phyloP scores from a whole-genome alignment of 2,797 vertebrate species.

The Peromyscus eremicus region DNA sequence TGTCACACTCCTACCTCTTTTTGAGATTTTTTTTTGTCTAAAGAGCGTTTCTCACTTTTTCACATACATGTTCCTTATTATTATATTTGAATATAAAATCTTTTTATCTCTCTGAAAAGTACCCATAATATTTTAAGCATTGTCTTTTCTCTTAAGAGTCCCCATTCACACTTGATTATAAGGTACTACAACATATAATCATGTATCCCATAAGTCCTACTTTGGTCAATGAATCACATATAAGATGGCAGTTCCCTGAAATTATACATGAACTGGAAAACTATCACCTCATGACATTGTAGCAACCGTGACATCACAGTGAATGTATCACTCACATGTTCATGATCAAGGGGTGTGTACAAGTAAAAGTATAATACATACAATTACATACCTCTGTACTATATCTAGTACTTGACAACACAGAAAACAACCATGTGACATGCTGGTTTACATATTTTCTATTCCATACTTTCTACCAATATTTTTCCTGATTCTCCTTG shows the following conservation, averaged over 20 bases:
- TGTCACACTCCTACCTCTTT: neutral
- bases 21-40: neutral
- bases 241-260: neutral
- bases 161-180: neutral
- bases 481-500: neutral
- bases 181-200: neutral
- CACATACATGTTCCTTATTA: neutral
- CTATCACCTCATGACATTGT: neutral
- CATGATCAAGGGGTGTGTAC: neutral
- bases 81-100: neutral
- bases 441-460: neutral
- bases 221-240: neutral
- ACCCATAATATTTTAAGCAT: constrained; percentile 2
- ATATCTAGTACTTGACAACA: neutral
- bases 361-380: neutral
- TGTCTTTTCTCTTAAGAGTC: constrained; percentile 29
- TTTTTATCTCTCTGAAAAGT: neutral
- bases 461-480: neutral
- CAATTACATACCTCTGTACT: neutral
- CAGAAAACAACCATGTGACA: neutral
- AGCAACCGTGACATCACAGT: neutral
- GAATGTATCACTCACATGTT: neutral
- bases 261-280: neutral
- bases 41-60: neutral
- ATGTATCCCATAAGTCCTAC: neutral